Conservation (phyloP, 2,888 invertebrate species). For the Xestia sexstrigata region DNA sequence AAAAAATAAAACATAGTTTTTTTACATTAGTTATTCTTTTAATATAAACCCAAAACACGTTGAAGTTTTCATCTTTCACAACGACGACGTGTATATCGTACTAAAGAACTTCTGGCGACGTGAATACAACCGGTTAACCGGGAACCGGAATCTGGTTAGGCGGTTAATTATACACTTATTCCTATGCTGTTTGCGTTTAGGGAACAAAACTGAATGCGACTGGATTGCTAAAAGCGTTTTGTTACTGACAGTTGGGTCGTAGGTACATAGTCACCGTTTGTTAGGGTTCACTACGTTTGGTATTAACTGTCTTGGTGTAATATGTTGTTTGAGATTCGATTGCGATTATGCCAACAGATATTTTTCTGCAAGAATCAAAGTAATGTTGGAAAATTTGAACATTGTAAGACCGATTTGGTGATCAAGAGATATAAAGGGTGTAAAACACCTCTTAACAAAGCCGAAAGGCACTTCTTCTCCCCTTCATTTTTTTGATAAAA, state of each 20-base stretch:
- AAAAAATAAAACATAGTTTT: not conserved
- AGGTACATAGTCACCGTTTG: not conserved
- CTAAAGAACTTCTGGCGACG: constrained; percentile 19
- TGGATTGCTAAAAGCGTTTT: constrained; percentile 27
- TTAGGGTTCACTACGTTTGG: not conserved
- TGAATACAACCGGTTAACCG: constrained; percentile 20
- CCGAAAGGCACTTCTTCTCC: no score
- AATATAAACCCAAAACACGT: constrained; percentile 14
- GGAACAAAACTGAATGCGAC: constrained; percentile 12
- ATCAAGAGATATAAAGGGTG: no score
- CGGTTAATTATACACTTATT: constrained; percentile 55
- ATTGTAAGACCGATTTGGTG: no score
- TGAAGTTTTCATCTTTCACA: constrained; percentile 22
- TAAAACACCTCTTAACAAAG: no score
- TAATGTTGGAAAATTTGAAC: no score
- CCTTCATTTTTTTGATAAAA: no score
- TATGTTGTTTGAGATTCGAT: not conserved
- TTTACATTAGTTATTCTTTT: constrained; percentile 6
- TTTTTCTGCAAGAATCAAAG: not conserved
- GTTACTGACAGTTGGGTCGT: constrained; percentile 21
- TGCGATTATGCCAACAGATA: not conserved
- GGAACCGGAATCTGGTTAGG: constrained; percentile 18
- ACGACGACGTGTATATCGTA: constrained; percentile 17
- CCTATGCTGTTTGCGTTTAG: constrained; percentile 38
- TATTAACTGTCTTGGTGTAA: no score